phyloP scores from a whole-genome alignment of 2,888 invertebrate species.

The Liopterus haemorrhoidalis region DNA sequence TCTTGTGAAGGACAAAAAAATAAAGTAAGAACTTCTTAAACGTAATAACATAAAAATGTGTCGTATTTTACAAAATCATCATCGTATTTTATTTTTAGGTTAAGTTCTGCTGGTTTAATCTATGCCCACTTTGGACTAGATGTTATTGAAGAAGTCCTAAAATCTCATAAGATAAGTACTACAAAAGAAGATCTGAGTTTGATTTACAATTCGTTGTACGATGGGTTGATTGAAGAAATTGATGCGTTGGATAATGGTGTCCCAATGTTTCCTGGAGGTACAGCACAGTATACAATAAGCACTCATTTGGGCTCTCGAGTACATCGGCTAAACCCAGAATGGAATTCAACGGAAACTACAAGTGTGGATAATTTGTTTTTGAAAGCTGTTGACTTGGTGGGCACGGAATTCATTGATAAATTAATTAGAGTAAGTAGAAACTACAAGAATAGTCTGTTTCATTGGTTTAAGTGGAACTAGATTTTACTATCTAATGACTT shows the following conservation, averaged over 20 bases:
- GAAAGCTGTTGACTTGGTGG: conserved; percentile 71
- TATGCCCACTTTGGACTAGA: conserved; percentile 84
- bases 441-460: background rate
- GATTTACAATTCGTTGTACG: conserved; percentile 71
- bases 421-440: conserved; percentile 46
- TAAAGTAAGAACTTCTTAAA: conserved; percentile 48
- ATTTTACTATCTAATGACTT: too few relatives aligned
- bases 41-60: conserved; percentile 9
- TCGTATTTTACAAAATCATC: background rate
- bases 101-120: conserved; percentile 92
- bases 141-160: conserved; percentile 59
- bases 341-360: conserved; percentile 59
- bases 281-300: conserved; percentile 69
- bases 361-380: conserved; percentile 59
- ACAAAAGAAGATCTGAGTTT: conserved; percentile 50
- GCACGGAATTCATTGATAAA: conserved; percentile 69
- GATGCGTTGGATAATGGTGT: conserved; percentile 99
- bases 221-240: conserved; percentile 82
- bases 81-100: conserved; percentile 48
- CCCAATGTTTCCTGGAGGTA: conserved; percentile 63
- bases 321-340: conserved; percentile 70
- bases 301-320: conserved; percentile 76
- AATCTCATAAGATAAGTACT: conserved; percentile 44
- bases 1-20: conserved; percentile 53
- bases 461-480: conserved; percentile 7